Base-by-base conservation (phyloP, 2,113 vertebrate species). In the Pungitius pungitius region DNA sequence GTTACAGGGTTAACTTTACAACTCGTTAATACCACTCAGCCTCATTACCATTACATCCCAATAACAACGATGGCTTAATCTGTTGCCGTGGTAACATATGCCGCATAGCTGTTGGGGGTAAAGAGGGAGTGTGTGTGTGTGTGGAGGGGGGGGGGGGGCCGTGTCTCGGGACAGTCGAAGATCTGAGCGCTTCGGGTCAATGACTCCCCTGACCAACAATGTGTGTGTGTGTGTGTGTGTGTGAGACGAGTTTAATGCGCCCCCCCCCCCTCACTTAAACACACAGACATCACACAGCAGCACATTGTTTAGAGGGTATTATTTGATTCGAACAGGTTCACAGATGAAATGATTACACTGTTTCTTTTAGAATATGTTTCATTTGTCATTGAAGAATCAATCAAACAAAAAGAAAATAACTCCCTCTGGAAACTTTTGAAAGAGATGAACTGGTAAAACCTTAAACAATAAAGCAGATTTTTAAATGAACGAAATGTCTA, bases 21-120 rank as follows among this genome's bases (percentile, higher is more conserved):
- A 60, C 51, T 72, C 45, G 62, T 69, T 54, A 55, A 57, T 61
- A 58, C 55, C 58, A 24, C 56, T 58, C 42, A 24, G 74, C 47
- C 63, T 81, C 22, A n/a, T 65, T 47, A 73, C 51, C 56, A 68
- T 49, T 8, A 30, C 35, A 58, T 45, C 70, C 78, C 56, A 75
- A 80, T 52, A 57, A 57, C 63, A 64, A 60, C 71, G 63, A 47
- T 42, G 64, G 61, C 37, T 26, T 83, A 64, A 87, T 69, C 59
- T 81, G 85, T 70, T 78, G 61, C 74, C 40, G 10, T 82, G 77
- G 70, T 63, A 71, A 86, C 85, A 61, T 75, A 74, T 59, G 78
- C 54, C 7, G 0, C 33, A 35, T 45, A 71, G 58, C 75, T 55
- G 73, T 20, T 49, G 73, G 75, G 75, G 77, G 75, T 70, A n/a